Evolutionary conservation across 2,888 invertebrate genomes (phyloP).

Genomic region (Apotomis capreana): DNA sequence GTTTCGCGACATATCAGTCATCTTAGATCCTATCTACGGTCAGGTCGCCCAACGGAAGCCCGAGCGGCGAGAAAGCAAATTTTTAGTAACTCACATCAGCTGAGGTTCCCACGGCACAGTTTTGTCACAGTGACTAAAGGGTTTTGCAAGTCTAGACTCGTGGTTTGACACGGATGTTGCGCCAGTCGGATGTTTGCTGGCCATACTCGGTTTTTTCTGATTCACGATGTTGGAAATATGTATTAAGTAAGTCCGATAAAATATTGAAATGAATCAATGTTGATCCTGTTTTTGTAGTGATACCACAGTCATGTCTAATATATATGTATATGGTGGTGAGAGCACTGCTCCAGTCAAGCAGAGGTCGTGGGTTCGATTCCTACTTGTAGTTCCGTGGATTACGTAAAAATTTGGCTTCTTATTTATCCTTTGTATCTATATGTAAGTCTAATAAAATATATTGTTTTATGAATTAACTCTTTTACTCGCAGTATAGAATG

Average conservation of each 20-base stretch:
- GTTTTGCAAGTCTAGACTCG: conserved; percentile 43
- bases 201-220: conserved; percentile 14
- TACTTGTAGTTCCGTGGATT: too few relatives aligned
- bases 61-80: conserved; percentile 73
- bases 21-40: conserved; percentile 69
- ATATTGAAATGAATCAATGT: background rate
- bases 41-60: conserved; percentile 73
- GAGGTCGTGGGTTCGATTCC: too few relatives aligned
- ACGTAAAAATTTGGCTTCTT: too few relatives aligned
- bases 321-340: too few relatives aligned
- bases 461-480: too few relatives aligned
- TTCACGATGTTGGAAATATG: conserved; percentile 20
- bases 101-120: conserved; percentile 70
- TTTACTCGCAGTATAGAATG: too few relatives aligned
- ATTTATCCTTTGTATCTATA: too few relatives aligned
- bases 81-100: conserved; percentile 68
- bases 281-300: background rate
- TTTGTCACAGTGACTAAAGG: conserved; percentile 50
- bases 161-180: conserved; percentile 36
- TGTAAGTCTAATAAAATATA: too few relatives aligned
- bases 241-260: background rate
- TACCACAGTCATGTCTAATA: too few relatives aligned
- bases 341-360: too few relatives aligned
- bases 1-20: conserved; percentile 70
- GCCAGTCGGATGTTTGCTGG: conserved; percentile 24